Evolutionary conservation across 35 echinoderm and acorn worm genomes (phyloP).

Genomic region (Ptychodera flava): DNA sequence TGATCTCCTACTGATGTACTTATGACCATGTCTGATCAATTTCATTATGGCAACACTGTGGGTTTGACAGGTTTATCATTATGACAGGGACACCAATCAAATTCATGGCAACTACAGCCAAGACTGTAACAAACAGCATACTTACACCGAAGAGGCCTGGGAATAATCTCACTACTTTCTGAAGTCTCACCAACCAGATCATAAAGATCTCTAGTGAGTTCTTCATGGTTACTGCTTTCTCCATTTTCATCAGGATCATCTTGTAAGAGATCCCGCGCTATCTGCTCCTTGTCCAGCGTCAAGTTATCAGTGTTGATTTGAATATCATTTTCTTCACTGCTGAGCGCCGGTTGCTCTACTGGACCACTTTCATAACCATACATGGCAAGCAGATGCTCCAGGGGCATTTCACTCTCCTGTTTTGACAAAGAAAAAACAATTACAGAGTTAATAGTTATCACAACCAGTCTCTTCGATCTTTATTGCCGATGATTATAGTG

Average conservation of each 20-base stretch:
- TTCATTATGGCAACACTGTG: too few relatives aligned
- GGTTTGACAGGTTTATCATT: too few relatives aligned
- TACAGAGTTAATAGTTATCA: too few relatives aligned
- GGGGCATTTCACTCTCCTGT: slow-evolving; percentile 92
- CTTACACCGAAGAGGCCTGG: slow-evolving; percentile 93
- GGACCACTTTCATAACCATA: slow-evolving; percentile 37
- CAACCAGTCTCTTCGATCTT: too few relatives aligned
- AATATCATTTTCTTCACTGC: slow-evolving; percentile 28
- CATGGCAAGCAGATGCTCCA: slow-evolving; percentile 84
- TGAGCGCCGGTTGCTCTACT: not conserved
- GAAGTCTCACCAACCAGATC: not conserved
- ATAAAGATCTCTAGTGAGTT: not conserved
- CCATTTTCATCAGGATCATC: slow-evolving; percentile 33
- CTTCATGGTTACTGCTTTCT: slow-evolving; percentile 7
- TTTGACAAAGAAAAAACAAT: not conserved
- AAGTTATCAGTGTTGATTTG: slow-evolving; percentile 66
- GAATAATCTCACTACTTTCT: slow-evolving; percentile 29
- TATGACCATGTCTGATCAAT: too few relatives aligned
- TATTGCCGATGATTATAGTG: too few relatives aligned
- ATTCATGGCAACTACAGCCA: too few relatives aligned
- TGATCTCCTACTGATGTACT: too few relatives aligned
- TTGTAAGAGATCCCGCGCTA: slow-evolving; percentile 68
- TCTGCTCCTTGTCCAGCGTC: slow-evolving; percentile 78
- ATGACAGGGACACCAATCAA: too few relatives aligned
- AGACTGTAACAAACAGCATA: not conserved